Evolutionary conservation across 2,113 vertebrate genomes (phyloP), one percentile per base, ranked within the genome.

Genomic region (Brachirus orientalis): DNA sequence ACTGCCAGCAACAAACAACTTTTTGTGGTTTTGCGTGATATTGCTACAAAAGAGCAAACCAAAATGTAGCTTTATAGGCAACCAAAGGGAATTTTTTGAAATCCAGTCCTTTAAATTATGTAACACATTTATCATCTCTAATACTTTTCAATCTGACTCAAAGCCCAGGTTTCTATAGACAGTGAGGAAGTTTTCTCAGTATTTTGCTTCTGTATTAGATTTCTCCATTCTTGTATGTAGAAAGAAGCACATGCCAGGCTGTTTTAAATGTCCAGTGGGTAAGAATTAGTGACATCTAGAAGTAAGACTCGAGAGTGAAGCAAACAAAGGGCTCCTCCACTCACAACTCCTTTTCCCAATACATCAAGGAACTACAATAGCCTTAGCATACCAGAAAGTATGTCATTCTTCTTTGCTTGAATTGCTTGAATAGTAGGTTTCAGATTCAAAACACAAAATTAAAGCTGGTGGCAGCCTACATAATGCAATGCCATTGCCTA

Each of bases 71-170:
- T 43, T n/a, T 0, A 28, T 28, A 38, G n/a, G 17, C 56, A 53
- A 20, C 40, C 16, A 6, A 14, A 41, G 33, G 46, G 46, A 59
- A 38, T 37, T 14, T 59, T 58, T 13, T 63, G 2, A 51, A 60
- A 45, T 60, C 38, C 16, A 20, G 13, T 65, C 19, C 18, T 67
- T 5, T 8, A 51, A 60, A 50, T 61, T 11, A 72, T 63, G 40
- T 10, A 35, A 51, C 22, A 72, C 20, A 62, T 69, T 57, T 63
- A 52, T 46, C 12, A 1, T 59, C 43, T 46, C 40, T 22, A 40
- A 63, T 50, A 41, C 38, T 69, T 62, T 71, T 59, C 40, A 44
- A 43, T 36, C 75, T 62, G 64, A 69, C 18, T 18, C 38, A 48
- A 64, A 28, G 57, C 9, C 18, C 19, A 10, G 19, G 10, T 50